Evolutionary conservation across 2,113 vertebrate species (phyloP).

Genomic region (Lepisosteus oculatus): DNA sequence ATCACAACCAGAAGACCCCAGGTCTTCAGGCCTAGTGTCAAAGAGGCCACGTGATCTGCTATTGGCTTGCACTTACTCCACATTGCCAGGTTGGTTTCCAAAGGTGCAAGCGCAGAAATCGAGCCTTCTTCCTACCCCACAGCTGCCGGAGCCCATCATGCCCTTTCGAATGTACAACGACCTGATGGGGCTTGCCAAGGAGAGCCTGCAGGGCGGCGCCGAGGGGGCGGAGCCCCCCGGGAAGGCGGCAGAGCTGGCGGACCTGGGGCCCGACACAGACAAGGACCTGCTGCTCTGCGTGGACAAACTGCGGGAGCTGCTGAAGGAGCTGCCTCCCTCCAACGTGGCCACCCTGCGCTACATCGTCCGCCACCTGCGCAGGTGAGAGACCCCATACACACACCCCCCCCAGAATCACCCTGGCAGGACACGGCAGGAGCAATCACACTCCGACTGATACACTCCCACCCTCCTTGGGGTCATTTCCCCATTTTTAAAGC

Average conservation of each 20-base stretch:
- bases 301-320: conserved; percentile 71
- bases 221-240: conserved; percentile 44
- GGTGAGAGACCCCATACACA: conserved; percentile 54
- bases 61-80: background rate
- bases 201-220: conserved; percentile 69
- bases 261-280: conserved; percentile 64
- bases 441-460: no score
- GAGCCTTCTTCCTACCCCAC: conserved; percentile 3
- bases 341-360: conserved; percentile 80
- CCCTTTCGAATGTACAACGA: conserved; percentile 84
- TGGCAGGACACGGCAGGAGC: no score
- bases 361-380: conserved; percentile 79
- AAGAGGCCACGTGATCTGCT: background rate
- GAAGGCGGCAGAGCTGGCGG: conserved; percentile 61
- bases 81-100: no score
- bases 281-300: conserved; percentile 64
- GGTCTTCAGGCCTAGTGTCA: background rate
- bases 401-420: no score
- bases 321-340: conserved; percentile 72
- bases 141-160: conserved; percentile 93
- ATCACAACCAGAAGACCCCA: background rate
- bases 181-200: conserved; percentile 92
- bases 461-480: no score
- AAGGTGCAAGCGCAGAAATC: no score
- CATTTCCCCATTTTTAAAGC: no score